Percentiles rank a stretch among this genome's conserved stretches.
Evolutionary conservation across 2,888 invertebrate genomes (phyloP).

Genomic region (Hydrotaea cyrtoneurina): DNA sequence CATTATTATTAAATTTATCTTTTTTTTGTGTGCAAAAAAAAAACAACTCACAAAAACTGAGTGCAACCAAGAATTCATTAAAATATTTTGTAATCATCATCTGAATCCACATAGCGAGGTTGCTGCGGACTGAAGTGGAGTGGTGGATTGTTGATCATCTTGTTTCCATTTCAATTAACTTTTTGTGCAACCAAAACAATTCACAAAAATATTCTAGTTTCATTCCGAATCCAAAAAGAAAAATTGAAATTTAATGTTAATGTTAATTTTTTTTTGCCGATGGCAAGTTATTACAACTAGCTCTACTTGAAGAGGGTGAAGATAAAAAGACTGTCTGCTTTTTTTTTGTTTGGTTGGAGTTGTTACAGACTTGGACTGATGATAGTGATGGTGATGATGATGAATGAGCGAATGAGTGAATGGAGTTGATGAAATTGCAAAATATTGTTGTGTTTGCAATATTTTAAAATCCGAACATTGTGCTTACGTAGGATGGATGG

Average conservation of each 20-base stretch:
- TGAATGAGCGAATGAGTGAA: constrained; percentile 40
- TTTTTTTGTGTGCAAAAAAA: neutral
- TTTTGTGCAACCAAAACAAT: constrained; percentile 53
- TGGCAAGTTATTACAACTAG: constrained; percentile 11
- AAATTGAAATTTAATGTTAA: constrained; percentile 60
- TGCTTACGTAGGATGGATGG: neutral
- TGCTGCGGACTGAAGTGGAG: neutral
- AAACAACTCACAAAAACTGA: neutral
- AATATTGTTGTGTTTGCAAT: constrained; percentile 48
- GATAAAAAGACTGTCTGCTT: constrained; percentile 17
- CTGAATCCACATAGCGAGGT: constrained; percentile 20
- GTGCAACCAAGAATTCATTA: constrained; percentile 36
- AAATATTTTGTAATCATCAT: constrained; percentile 50
- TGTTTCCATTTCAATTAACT: constrained; percentile 50
- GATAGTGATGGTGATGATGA: constrained; percentile 33
- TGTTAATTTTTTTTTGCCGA: constrained; percentile 43
- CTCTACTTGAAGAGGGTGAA: constrained; percentile 1
- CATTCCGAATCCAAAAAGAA: constrained; percentile 17
- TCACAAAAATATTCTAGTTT: constrained; percentile 48
- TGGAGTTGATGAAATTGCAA: constrained; percentile 60
- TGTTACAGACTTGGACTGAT: constrained; percentile 1
- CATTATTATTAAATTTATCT: neutral
- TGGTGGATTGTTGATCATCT: constrained; percentile 26
- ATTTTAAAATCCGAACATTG: constrained; percentile 26
- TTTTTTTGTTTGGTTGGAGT: neutral